Conservation (phyloP, 2,888 invertebrate species). For the Latrodectus elegans region DNA sequence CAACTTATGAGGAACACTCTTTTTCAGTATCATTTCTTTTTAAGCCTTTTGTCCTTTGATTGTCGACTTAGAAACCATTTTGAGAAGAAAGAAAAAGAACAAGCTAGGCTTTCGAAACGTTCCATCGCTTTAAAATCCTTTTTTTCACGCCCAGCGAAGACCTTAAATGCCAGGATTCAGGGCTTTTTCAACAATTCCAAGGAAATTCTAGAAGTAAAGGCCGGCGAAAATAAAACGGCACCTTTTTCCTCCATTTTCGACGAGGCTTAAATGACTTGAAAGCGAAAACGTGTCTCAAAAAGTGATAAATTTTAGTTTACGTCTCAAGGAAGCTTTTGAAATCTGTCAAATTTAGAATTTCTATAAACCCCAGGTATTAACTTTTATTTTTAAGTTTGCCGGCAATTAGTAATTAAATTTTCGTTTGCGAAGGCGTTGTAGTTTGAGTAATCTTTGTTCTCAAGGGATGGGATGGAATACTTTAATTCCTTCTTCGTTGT, state of each 20-base stretch:
- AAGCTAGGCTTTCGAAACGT: background rate
- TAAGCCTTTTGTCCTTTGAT: too few species aligned
- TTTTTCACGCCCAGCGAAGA: background rate
- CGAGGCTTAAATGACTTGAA: conserved; percentile 18
- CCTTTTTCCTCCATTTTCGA: background rate
- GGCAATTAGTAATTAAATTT: too few species aligned
- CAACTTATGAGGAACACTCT: background rate
- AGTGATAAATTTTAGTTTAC: conserved; percentile 14
- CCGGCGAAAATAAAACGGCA: background rate
- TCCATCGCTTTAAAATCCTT: background rate
- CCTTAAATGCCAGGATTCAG: conserved; percentile 5
- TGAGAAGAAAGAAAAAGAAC: background rate
- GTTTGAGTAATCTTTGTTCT: too few species aligned
- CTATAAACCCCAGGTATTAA: too few species aligned
- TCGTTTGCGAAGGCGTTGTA: too few species aligned
- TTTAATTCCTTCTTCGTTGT: too few species aligned
- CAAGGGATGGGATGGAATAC: too few species aligned
- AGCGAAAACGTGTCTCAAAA: conserved; percentile 29
- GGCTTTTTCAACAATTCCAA: background rate
- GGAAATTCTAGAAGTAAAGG: background rate
- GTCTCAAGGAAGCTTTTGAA: too few species aligned
- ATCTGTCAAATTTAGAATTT: too few species aligned
- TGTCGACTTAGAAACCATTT: too few species aligned
- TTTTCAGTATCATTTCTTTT: background rate
- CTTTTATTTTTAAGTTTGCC: too few species aligned